Conservation (phyloP, 1,140 invertebrate species). For the Drosophila burlai region DNA sequence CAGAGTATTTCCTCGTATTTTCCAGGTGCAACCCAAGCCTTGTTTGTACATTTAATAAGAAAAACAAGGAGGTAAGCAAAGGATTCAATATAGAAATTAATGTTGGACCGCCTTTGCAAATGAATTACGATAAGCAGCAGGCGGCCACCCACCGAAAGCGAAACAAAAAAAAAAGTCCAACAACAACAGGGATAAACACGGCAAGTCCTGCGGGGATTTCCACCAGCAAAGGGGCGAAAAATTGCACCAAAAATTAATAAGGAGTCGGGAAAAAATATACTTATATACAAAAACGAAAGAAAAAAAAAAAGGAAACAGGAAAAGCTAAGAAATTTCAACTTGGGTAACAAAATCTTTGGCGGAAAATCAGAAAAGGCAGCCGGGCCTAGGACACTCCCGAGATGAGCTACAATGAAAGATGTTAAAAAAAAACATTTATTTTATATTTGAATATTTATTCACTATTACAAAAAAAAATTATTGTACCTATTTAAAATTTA, state of each 20-base stretch:
- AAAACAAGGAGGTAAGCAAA: constrained; percentile 16
- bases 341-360: constrained; percentile 56
- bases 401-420: not conserved
- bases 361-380: constrained; percentile 1
- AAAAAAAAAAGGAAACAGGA: constrained; percentile 2
- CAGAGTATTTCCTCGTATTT: constrained; percentile 1
- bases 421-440: too few species aligned
- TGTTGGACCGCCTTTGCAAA: constrained; percentile 64
- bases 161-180: not conserved
- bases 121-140: constrained; percentile 79
- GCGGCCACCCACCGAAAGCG: constrained; percentile 33
- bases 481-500: not conserved
- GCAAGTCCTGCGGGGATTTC: constrained; percentile 21
- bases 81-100: constrained; percentile 81
- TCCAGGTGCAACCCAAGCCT: not conserved
- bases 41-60: not conserved
- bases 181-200: constrained; percentile 43
- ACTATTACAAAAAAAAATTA: not conserved
- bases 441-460: not conserved
- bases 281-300: not conserved
- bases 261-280: constrained; percentile 27
- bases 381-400: not conserved
- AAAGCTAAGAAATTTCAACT: constrained; percentile 29
- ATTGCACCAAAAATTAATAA: constrained; percentile 81
- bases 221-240: constrained; percentile 69